These are phyloP conservation scores for Adrianichthys oophorus DNA, from an alignment of 2,797 vertebrate genomes.

Conservation along the genomic window DNA sequence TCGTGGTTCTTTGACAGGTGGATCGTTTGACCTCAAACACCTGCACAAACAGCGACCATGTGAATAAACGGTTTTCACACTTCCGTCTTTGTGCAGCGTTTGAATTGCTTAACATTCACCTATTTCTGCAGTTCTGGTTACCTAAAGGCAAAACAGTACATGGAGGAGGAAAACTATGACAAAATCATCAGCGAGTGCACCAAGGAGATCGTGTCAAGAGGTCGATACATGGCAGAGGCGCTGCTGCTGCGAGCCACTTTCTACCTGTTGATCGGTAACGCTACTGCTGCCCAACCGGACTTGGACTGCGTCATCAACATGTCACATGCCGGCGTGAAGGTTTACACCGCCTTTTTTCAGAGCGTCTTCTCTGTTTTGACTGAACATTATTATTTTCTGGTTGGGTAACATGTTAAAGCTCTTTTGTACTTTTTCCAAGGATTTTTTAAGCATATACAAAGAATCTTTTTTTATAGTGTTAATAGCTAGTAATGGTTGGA, in stretches of 20 bases:
- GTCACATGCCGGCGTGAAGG: slow-evolving; percentile 94
- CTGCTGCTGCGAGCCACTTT: slow-evolving; percentile 95
- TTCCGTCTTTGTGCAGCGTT: background rate
- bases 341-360: slow-evolving; percentile 35
- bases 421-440: background rate
- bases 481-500: background rate
- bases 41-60: background rate
- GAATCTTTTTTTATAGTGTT: background rate
- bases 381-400: no score
- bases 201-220: slow-evolving; percentile 93
- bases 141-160: slow-evolving; percentile 97
- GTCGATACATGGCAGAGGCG: slow-evolving; percentile 91
- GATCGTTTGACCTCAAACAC: no score
- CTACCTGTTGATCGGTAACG: slow-evolving; percentile 96
- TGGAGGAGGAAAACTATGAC: slow-evolving; percentile 99
- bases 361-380: background rate
- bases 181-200: slow-evolving; percentile 99
- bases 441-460: no score
- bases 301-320: slow-evolving; percentile 94
- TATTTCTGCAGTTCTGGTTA: slow-evolving; percentile 85
- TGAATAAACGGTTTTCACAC: background rate
- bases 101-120: background rate
- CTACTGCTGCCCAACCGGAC: slow-evolving; percentile 92
- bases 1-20: no score
- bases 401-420: background rate